Base-by-base conservation (phyloP, 1,140 invertebrate species). In the Leptestheria dahalacensis region DNA sequence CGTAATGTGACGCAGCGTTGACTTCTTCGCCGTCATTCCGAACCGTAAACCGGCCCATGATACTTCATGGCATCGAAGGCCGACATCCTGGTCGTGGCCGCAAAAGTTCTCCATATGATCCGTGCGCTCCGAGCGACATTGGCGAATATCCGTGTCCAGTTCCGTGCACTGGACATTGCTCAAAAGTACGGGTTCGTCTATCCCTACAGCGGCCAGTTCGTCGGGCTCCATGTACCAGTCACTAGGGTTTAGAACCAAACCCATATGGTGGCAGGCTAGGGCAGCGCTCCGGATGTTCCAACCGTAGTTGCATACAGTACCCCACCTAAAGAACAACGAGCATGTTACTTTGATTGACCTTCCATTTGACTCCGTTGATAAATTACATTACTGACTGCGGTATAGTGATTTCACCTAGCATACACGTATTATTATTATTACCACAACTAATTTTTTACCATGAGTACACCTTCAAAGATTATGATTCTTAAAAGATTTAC, bases 261-360 rank as follows among this genome's bases (percentile, higher is more conserved):
- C 96, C 59, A 99, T 71, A 72, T 97, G 93, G 73, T 96, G 88
- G 69, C 96, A 98, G 0, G 91, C 93, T 21, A 98, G 71, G 0
- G 91, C 86, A 2, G 96, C 92, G 66, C 92, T 85, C 49, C 82
- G 76, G n/a, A 90, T 84, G 50, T 83, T 94, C 92, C 95, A 99
- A 25, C 85, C 86, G 69, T 97, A 89, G 74, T 91, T 91, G 68
- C 96, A 99, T 3, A 99, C 88, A 0, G 92, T 96, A 51, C 95
- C 95, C 95, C 96, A 99, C 71, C 82, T 82, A 18, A 41, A 9
- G 15, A 41, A 41, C 15, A 41, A 41, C 15, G 15, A 41, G n/a
- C n/a, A n/a, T n/a, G n/a, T n/a, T n/a, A n/a, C n/a, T n/a, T n/a
- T n/a, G n/a, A n/a, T n/a, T n/a, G n/a, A n/a, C n/a, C n/a, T n/a